A percentile compares a stretch with the other conserved stretches of the same genome.
Evolutionary conservation across 1,140 invertebrate species (phyloP).

Genomic region (Zophobas atratus): DNA sequence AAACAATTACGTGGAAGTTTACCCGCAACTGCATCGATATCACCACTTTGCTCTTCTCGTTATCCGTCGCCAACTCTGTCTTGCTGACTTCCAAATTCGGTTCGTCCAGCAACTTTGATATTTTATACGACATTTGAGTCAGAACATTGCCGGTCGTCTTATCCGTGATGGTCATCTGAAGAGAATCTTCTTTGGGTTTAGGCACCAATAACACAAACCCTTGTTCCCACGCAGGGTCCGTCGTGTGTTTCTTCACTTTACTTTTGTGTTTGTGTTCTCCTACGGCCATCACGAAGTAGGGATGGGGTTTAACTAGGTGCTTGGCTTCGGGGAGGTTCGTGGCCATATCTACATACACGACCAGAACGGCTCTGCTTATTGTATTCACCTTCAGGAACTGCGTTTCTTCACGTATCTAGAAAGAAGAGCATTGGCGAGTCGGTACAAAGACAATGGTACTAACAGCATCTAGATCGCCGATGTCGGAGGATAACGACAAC

Average conservation of each 20-base stretch:
- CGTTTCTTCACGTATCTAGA: slow-evolving; percentile 76
- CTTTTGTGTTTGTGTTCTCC: slow-evolving; percentile 81
- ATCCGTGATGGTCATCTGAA: slow-evolving; percentile 76
- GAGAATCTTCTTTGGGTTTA: slow-evolving; percentile 88
- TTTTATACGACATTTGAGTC: slow-evolving; percentile 56
- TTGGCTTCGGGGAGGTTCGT: slow-evolving; percentile 87
- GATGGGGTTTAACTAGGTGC: slow-evolving; percentile 79
- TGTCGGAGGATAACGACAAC: slow-evolving; percentile 83
- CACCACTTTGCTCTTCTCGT: slow-evolving; percentile 79
- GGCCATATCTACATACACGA: slow-evolving; percentile 90
- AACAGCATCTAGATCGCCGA: slow-evolving; percentile 78
- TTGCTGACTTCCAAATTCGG: slow-evolving; percentile 58
- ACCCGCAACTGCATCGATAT: slow-evolving; percentile 85
- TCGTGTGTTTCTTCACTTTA: slow-evolving; percentile 78
- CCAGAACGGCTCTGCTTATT: slow-evolving; percentile 84
- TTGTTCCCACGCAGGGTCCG: slow-evolving; percentile 80
- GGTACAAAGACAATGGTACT: slow-evolving; percentile 22
- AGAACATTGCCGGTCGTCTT: slow-evolving; percentile 56
- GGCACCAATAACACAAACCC: slow-evolving; percentile 91
- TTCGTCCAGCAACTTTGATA: slow-evolving; percentile 51
- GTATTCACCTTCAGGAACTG: slow-evolving; percentile 80
- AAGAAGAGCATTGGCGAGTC: slow-evolving; percentile 32
- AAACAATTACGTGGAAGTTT: slow-evolving; percentile 59
- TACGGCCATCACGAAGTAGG: slow-evolving; percentile 79
- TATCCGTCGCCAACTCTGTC: slow-evolving; percentile 52